Base-by-base conservation (phyloP, 2,888 invertebrate genomes). In the Stenodema calcarata region DNA sequence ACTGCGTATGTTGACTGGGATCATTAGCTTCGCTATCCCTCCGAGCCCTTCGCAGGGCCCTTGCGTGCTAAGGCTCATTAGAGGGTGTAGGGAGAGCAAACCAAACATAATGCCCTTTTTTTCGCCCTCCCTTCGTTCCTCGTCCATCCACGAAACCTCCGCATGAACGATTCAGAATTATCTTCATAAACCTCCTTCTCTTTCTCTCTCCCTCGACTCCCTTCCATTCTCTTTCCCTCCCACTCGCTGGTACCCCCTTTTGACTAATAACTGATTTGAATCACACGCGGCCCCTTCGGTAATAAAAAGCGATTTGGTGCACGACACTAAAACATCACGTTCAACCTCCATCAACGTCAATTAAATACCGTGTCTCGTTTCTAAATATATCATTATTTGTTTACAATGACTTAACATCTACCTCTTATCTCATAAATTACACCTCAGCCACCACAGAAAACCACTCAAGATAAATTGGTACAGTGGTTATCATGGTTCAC, bases 191-290 rank as follows among this genome's bases (percentile, higher is more conserved):
- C 23, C 62, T 14, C 14, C 30, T 28, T 35, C 73, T n/a, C n/a
- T n/a, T n/a, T n/a, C n/a, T n/a, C n/a, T n/a, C n/a, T n/a, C n/a
- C n/a, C n/a, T n/a, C n/a, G n/a, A n/a, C n/a, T n/a, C n/a, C n/a
- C n/a, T n/a, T n/a, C n/a, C n/a, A n/a, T n/a, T n/a, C n/a, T n/a
- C n/a, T n/a, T 23, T 69, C 7, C 78, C 78, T 28, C 41, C 14
- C 18, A 23, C 23, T 23, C 78, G 30, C 35, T 75, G 18, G n/a
- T 80, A 9, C 7, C 23, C 42, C 78, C 86, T 69, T 54, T 78
- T 78, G 62, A 76, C 76, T 76, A 76, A 78, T 78, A 86, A 86
- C 78, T 78, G 78, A 86, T 78, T 86, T 86, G 44, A 27, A 80
- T 41, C 78, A n/a, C 86, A 62, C 62, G 62, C 62, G 23, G 18